phyloP scores from a whole-genome alignment of 2,888 invertebrate species.

The Callinectes sapidus region DNA sequence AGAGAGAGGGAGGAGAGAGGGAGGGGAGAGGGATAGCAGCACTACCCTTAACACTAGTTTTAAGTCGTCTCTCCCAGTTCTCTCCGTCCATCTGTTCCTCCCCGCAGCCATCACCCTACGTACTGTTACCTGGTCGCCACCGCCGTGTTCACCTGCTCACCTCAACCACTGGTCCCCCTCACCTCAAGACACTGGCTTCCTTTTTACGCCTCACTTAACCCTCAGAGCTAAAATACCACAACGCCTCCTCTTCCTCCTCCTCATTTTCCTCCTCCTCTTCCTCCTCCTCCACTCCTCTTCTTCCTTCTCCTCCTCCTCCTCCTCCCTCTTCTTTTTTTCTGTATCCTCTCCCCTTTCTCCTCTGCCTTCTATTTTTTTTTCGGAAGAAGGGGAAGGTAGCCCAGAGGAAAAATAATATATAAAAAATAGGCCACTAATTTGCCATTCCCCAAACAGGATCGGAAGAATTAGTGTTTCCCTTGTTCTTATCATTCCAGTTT shows the following conservation, averaged over 20 bases:
- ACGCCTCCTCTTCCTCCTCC: background rate
- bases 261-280: background rate
- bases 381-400: no score
- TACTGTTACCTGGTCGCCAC: background rate
- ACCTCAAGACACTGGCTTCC: background rate
- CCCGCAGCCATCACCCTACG: background rate
- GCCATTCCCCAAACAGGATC: no score
- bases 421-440: no score
- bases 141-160: conserved; percentile 14
- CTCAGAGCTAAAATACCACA: conserved; percentile 4
- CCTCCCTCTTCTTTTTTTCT: background rate
- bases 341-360: background rate
- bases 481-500: no score
- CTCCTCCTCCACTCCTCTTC: background rate
- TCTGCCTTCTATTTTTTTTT: background rate
- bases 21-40: background rate
- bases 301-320: background rate
- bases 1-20: background rate
- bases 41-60: background rate
- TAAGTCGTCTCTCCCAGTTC: background rate
- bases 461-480: no score
- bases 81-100: background rate
- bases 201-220: conserved; percentile 2
- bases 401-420: no score
- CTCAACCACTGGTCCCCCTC: background rate